Conservation (phyloP, 2,888 invertebrate genomes). For the Scrobipalpa costella region DNA sequence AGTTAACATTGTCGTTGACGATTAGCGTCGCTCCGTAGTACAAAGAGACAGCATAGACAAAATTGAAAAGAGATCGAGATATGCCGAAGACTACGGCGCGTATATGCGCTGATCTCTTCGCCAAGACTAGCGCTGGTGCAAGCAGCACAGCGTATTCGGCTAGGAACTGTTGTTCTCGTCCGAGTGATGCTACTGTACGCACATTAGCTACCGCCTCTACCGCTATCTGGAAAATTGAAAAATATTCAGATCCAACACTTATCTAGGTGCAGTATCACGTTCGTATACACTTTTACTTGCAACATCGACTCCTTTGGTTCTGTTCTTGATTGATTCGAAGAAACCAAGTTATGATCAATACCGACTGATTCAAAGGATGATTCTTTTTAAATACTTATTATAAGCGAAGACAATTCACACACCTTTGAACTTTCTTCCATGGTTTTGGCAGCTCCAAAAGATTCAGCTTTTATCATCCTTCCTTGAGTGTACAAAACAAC, state of each 20-base stretch:
- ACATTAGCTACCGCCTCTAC: slow-evolving; percentile 90
- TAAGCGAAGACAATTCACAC: too few species aligned
- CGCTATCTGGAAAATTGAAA: slow-evolving; percentile 78
- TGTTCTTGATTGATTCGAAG: too few species aligned
- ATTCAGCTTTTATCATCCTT: slow-evolving; percentile 83
- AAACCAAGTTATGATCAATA: too few species aligned
- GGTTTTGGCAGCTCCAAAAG: slow-evolving; percentile 84
- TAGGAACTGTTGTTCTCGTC: slow-evolving; percentile 85
- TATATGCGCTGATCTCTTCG: slow-evolving; percentile 83
- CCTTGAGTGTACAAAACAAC: slow-evolving; percentile 85
- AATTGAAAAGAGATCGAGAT: slow-evolving; percentile 86
- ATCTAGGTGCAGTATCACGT: too few species aligned
- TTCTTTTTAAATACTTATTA: too few species aligned
- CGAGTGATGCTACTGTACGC: slow-evolving; percentile 87
- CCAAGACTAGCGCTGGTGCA: slow-evolving; percentile 79
- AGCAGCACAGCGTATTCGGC: slow-evolving; percentile 82
- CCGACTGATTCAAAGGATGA: too few species aligned
- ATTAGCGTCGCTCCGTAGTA: slow-evolving; percentile 87
- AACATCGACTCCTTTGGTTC: too few species aligned
- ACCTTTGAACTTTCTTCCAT: slow-evolving; percentile 88
- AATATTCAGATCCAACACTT: neutral
- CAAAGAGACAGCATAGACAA: slow-evolving; percentile 86
- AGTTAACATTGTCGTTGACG: slow-evolving; percentile 77
- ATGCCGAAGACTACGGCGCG: slow-evolving; percentile 86
- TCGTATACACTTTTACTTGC: too few species aligned